These are phyloP conservation scores for Epistrophella euchroma DNA, from an alignment of 2,888 invertebrate species.

Conservation along the genomic window DNA sequence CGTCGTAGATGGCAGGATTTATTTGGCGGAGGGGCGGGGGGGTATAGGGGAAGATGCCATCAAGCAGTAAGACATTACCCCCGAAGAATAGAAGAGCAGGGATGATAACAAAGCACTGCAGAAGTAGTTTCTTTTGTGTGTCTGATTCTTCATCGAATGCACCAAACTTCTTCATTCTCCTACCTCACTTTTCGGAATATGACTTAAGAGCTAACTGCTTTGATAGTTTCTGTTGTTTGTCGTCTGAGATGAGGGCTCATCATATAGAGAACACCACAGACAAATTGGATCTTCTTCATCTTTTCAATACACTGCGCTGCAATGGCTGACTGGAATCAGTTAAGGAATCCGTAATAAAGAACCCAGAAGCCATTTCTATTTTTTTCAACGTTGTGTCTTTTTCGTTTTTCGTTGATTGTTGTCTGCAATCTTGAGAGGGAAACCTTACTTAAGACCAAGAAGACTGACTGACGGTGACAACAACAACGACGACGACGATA, in stretches of 20 bases:
- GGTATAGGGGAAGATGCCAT: conserved; percentile 9
- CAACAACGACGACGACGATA: not conserved
- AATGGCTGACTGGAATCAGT: conserved; percentile 46
- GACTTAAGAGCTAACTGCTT: conserved; percentile 63
- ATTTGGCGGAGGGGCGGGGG: not conserved
- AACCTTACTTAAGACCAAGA: conserved; percentile 64
- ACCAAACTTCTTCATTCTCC: conserved; percentile 14
- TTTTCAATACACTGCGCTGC: not conserved
- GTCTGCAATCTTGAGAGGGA: conserved; percentile 66
- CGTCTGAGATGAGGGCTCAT: conserved; percentile 56
- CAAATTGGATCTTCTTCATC: conserved; percentile 65
- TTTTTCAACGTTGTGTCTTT: conserved; percentile 6
- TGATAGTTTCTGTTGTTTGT: conserved; percentile 50
- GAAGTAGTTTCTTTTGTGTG: conserved; percentile 38
- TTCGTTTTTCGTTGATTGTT: conserved; percentile 29
- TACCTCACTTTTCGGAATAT: conserved; percentile 8
- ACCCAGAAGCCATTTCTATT: conserved; percentile 51
- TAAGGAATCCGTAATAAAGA: conserved; percentile 53
- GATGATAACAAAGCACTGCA: conserved; percentile 55
- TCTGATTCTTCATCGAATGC: conserved; percentile 28
- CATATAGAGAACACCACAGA: conserved; percentile 52
- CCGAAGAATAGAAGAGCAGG: conserved; percentile 8
- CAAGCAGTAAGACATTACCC: conserved; percentile 65
- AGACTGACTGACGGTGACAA: conserved; percentile 6
- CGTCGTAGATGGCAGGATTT: not conserved